phyloP scores from a whole-genome alignment of 2,888 invertebrate species.

The Schizaphis graminum region DNA sequence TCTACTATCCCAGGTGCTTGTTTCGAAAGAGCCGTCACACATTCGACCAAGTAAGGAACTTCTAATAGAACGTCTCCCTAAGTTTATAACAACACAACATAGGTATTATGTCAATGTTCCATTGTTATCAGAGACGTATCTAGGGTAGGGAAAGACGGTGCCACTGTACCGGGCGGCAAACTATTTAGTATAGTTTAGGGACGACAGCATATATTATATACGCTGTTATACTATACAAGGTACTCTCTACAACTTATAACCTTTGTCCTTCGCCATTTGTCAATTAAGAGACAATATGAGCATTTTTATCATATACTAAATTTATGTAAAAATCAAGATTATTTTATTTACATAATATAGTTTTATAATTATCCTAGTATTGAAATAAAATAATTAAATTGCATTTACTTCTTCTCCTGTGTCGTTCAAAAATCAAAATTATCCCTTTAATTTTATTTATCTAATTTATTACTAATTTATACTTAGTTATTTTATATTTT shows the following conservation, averaged over 20 bases:
- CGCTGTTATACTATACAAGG: not conserved
- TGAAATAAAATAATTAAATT: not conserved
- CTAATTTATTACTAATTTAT: not conserved
- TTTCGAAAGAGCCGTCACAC: slow-evolving; percentile 44
- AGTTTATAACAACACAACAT: not conserved
- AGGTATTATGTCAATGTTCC: not conserved
- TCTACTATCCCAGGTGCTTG: slow-evolving; percentile 4
- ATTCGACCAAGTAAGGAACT: slow-evolving; percentile 53
- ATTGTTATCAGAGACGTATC: not conserved
- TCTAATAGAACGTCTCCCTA: slow-evolving; percentile 61
- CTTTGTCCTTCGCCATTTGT: not conserved
- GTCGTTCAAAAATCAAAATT: not conserved
- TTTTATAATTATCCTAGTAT: not conserved
- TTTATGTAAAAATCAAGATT: not conserved
- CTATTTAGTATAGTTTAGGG: not conserved
- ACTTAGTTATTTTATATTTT: not conserved
- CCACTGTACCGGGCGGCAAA: not conserved
- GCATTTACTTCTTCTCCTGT: not conserved
- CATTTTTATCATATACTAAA: not conserved
- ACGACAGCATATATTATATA: not conserved
- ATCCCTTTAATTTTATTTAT: not conserved
- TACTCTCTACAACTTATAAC: not conserved
- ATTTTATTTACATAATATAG: not conserved
- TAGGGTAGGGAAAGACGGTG: not conserved
- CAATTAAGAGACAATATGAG: not conserved